Base-by-base conservation (phyloP, 2,797 vertebrate genomes). In the Schizopygopsis malacanthus region DNA sequence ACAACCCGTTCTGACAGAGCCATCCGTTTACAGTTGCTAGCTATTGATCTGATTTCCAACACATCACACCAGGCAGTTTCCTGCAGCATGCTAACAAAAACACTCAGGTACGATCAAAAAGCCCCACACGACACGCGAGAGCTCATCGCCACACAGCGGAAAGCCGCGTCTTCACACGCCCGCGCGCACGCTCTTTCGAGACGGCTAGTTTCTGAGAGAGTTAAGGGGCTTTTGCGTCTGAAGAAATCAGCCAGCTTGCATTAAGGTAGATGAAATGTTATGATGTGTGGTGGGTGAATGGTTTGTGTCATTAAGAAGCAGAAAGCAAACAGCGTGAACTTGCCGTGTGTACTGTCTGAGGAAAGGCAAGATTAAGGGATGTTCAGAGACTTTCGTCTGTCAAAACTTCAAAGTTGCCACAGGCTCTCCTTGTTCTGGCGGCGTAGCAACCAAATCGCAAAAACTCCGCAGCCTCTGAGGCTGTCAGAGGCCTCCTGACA, bases 271-370 rank as follows among this genome's bases (percentile, higher is more conserved):
- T 95, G 95, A 95, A 95, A 95, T 95, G 93, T 92, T 93, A 92
- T 95, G 94, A 93, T 86, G 92, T 92, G 88, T 91, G 92, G 92
- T 84, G 91, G 90, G 93, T 93, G 95, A 95, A 95, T 94, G 94
- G 93, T 95, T 96, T 94, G 94, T 95, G 94, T 96, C 95, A 95
- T 95, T 95, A 95, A 93, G 93, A 94, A 93, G 94, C 92, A 91
- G 91, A 80, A 94, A 94, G 94, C 94, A 93, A 95, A 95, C 93
- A 91, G 93, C 91, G 90, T 90, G 90, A 94, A 92, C 92, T 93
- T 92, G 92, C 91, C 90, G 87, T 70, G 77, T 90, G 84, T 75
- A 86, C 92, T 91, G 93, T 87, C 84, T 84, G 92, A 90, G 92
- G 91, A 92, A 94, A 94, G 93, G 93, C 91, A 93, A 96, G 95